These are phyloP conservation scores for Catharus ustulatus DNA, from an alignment of 2,797 vertebrate species.

Conservation along the genomic window DNA sequence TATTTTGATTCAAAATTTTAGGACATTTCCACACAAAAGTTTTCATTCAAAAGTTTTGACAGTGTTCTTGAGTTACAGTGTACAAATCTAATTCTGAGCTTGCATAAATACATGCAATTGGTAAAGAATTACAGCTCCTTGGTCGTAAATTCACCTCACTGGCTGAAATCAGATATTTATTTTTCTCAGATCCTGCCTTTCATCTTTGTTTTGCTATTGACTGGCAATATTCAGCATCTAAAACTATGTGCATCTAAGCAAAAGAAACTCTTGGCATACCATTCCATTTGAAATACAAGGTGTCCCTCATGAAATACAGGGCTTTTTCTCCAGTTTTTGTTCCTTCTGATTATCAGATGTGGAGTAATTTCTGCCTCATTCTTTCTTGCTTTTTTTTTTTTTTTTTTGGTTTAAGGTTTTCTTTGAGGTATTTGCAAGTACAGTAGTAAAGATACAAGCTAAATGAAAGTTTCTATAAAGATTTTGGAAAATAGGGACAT, in stretches of 20 bases:
- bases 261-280: background rate
- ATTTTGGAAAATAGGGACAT: background rate
- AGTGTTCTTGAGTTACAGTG: background rate
- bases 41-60: background rate
- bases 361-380: background rate
- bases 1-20: background rate
- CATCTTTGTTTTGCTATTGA: slow-evolving; percentile 14
- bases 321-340: background rate
- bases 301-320: background rate
- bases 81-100: background rate
- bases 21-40: background rate
- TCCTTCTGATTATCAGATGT: background rate
- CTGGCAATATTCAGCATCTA: background rate
- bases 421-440: background rate
- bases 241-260: background rate
- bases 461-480: background rate
- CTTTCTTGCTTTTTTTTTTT: background rate
- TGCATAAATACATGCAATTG: background rate
- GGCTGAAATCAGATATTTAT: background rate
- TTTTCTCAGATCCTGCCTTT: background rate
- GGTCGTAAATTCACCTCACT: background rate
- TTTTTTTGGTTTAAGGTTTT: background rate
- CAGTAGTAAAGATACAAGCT: background rate
- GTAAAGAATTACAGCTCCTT: background rate
- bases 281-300: background rate